Conservation (phyloP, 2,888 invertebrate genomes). For the Hedychridium roseum region DNA sequence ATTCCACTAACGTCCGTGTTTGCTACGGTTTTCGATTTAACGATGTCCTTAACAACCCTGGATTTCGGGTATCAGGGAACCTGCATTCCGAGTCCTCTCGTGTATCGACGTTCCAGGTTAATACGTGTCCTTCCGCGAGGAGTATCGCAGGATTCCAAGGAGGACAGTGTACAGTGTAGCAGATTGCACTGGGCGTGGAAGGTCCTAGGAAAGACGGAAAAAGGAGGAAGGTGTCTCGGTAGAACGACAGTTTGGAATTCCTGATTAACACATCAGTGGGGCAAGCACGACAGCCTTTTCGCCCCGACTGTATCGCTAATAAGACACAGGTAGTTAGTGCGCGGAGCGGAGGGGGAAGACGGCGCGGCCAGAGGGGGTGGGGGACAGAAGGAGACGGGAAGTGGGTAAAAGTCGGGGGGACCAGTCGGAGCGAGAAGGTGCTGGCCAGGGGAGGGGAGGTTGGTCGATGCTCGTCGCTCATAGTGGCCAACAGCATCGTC, state of each 20-base stretch:
- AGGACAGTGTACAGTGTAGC: too few relatives aligned
- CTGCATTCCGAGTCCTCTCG: too few relatives aligned
- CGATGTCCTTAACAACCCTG: too few relatives aligned
- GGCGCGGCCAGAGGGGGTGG: constrained; percentile 10
- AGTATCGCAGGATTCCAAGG: too few relatives aligned
- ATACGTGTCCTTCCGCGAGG: too few relatives aligned
- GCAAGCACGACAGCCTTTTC: constrained; percentile 53
- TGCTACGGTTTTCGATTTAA: too few relatives aligned
- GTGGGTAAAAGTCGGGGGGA: constrained; percentile 16
- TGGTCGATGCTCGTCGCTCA: constrained; percentile 14
- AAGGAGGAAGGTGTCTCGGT: constrained; percentile 19
- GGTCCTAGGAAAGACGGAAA: constrained; percentile 15
- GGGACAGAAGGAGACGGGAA: constrained; percentile 1
- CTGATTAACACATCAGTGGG: constrained; percentile 53
- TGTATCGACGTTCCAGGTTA: too few relatives aligned
- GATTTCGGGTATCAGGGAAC: too few relatives aligned
- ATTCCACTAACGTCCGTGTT: too few relatives aligned
- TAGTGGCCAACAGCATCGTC: constrained; percentile 14
- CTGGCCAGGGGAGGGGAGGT: constrained; percentile 9
- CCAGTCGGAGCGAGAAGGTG: constrained; percentile 15
- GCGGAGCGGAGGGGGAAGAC: constrained; percentile 28
- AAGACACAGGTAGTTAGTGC: constrained; percentile 61
- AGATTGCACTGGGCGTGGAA: too few relatives aligned
- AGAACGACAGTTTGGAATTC: constrained; percentile 24
- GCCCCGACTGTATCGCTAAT: constrained; percentile 62